Evolutionary conservation across 1,140 invertebrate species (phyloP).

Genomic region (Bombus impatiens): DNA sequence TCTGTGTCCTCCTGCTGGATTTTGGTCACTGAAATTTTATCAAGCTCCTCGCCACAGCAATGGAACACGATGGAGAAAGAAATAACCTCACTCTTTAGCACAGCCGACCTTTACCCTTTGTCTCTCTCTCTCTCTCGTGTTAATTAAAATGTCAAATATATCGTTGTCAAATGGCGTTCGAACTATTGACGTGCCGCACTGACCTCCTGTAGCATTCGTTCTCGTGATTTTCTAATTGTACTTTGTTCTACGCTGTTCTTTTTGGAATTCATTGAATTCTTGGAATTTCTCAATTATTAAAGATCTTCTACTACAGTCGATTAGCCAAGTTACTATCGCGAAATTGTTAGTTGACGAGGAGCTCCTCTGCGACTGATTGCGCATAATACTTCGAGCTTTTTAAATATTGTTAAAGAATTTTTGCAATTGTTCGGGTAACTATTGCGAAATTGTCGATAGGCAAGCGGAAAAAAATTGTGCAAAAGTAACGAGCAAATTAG

Average conservation of each 20-base stretch:
- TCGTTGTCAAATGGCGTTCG: neutral
- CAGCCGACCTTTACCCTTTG: neutral
- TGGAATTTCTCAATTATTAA: neutral
- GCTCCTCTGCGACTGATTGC: too few relatives aligned
- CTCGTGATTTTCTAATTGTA: neutral
- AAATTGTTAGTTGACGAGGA: too few relatives aligned
- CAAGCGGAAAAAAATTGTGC: neutral
- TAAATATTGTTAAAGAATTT: neutral
- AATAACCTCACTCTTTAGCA: neutral
- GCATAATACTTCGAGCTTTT: too few relatives aligned
- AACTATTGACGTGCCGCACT: neutral
- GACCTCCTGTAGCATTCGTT: neutral
- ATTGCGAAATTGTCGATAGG: neutral
- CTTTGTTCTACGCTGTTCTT: neutral
- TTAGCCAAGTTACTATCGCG: too few relatives aligned
- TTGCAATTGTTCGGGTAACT: neutral
- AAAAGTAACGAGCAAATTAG: too few relatives aligned
- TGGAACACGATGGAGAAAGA: neutral
- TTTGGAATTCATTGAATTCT: neutral
- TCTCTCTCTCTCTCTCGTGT: neutral
- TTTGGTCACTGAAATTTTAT: conserved; percentile 15
- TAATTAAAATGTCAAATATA: conserved; percentile 27
- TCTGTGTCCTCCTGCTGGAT: neutral
- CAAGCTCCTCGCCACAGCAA: neutral
- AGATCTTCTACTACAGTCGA: too few relatives aligned